Conservation (phyloP, 1,140 invertebrate genomes). For the Carposina sasakii region DNA sequence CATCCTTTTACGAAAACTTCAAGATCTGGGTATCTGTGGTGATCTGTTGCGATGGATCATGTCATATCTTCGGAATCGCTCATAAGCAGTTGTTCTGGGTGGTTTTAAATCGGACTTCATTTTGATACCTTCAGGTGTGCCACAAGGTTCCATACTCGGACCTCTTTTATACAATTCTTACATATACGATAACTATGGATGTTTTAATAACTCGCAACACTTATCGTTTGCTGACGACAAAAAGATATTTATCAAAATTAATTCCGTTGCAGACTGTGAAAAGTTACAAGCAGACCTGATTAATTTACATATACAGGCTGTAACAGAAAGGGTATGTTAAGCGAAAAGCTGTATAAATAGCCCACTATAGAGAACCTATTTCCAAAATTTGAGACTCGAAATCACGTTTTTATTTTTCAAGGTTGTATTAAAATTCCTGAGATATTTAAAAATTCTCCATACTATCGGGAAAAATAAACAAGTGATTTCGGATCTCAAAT, state of each 20-base stretch:
- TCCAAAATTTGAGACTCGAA: no score
- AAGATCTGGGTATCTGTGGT: neutral
- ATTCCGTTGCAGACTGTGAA: neutral
- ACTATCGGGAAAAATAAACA: no score
- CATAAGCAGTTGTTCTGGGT: constrained; percentile 21
- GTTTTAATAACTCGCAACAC: neutral
- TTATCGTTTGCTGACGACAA: neutral
- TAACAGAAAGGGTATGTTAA: no score
- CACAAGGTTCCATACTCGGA: constrained; percentile 1
- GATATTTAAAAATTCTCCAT: no score
- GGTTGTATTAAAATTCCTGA: no score
- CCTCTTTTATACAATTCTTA: constrained; percentile 6
- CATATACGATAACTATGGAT: neutral
- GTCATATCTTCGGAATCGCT: constrained; percentile 7
- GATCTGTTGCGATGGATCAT: neutral
- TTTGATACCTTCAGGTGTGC: constrained; percentile 17
- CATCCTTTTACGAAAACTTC: no score
- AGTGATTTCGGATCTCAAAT: no score
- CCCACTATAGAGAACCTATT: no score
- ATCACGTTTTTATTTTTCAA: no score
- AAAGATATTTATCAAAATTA: neutral
- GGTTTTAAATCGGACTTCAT: constrained; percentile 12
- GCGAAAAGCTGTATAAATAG: no score
- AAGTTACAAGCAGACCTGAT: neutral
- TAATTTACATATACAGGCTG: constrained; percentile 1